Evolutionary conservation across 2,888 invertebrate genomes (phyloP), one percentile per base, ranked within the genome.

Genomic region (Glyphotaelius pellucidus): DNA sequence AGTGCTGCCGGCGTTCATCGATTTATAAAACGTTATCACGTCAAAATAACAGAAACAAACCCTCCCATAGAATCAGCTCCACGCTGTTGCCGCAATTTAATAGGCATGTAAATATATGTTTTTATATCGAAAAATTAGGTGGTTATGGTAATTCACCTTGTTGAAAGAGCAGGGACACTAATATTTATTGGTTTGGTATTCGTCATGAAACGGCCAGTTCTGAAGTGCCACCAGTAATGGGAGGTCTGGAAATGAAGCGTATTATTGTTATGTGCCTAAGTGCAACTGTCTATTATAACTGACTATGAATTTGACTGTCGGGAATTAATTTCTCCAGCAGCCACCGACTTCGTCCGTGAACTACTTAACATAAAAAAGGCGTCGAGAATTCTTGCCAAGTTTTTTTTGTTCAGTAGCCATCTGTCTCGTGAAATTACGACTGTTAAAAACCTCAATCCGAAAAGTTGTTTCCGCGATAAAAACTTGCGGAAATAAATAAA

Each of bases 361-460:
- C 67, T 67, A 67, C 67, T 67, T 67, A 67, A 67, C 67, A 67
- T 67, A 67, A 67, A 67, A 67, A 67, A 67, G 67, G 67, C 67
- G n/a, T 67, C 25, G 25, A 67, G 67, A 67, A 67, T 67, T 67
- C 67, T n/a, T 67, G 67, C 67, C 67, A 67, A 67, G 67, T 25
- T 67, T 67, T 67, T 67, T 67, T 67, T 47, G 15, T 47, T 67
- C 25, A n/a, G 67, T n/a, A n/a, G 67, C 67, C 67, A 67, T 67
- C 67, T 67, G 67, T 67, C 67, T 67, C 7, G 67, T 67, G 67
- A 19, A 67, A 67, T 67, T 67, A 67, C 67, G 25, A n/a, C 25
- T 67, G 67, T 25, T 25, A 67, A 67, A 67, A 67, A 67, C 25
- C 7, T 67, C 25, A 25, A 67, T 67, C n/a, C 67, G 67, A 9